Conservation (phyloP, 2,888 invertebrate genomes). For the Parelbella ahira region DNA sequence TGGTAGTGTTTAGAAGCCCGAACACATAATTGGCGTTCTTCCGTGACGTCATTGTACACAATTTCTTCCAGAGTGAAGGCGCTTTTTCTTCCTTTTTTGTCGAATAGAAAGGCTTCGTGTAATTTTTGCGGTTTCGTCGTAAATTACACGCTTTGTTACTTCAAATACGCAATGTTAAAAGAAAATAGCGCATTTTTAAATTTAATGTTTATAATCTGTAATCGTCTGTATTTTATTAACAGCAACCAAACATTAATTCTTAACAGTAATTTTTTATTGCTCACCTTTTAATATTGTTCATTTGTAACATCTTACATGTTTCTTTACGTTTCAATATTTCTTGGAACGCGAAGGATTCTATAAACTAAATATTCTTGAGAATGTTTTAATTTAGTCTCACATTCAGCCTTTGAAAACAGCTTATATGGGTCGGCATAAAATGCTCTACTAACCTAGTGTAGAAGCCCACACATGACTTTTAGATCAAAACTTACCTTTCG, state of each 20-base stretch:
- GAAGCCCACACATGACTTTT: too few relatives aligned
- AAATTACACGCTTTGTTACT: not conserved
- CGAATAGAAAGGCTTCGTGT: too few relatives aligned
- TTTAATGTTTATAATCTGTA: not conserved
- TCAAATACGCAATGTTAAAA: not conserved
- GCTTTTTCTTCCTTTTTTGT: not conserved
- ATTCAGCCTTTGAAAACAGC: not conserved
- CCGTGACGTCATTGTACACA: conserved; percentile 24
- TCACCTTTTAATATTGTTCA: not conserved
- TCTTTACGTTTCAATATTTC: not conserved
- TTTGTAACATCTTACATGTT: not conserved
- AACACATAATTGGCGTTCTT: conserved; percentile 50
- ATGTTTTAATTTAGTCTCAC: not conserved
- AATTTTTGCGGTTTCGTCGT: conserved; percentile 8
- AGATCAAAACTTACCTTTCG: too few relatives aligned
- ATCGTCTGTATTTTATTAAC: conserved; percentile 1
- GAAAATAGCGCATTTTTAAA: not conserved
- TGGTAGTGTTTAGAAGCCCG: conserved; percentile 45
- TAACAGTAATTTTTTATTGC: not conserved
- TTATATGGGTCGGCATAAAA: too few relatives aligned
- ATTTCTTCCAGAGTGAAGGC: not conserved
- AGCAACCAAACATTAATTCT: not conserved
- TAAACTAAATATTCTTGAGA: not conserved
- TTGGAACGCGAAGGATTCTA: not conserved
- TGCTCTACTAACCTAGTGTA: too few relatives aligned